A percentile compares a stretch with the other conserved stretches of the same genome.
phyloP scores from a whole-genome alignment of 2,797 vertebrate species.

The Neoniphon sammara region DNA sequence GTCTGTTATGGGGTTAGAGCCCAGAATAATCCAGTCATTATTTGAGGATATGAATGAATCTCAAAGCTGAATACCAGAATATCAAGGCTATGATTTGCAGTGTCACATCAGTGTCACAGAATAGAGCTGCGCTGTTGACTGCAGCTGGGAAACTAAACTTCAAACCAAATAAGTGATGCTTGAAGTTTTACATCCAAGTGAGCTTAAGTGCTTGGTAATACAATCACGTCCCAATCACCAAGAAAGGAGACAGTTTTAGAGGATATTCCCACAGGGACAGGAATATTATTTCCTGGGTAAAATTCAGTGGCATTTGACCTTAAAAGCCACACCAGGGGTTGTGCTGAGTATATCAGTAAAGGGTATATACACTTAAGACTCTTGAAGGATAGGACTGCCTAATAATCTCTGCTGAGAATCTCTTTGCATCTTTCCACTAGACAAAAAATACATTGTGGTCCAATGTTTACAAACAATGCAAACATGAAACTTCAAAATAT shows the following conservation, averaged over 20 bases:
- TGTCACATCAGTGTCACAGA: constrained; percentile 60
- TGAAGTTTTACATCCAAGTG: constrained; percentile 39
- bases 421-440: constrained; percentile 4
- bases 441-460: constrained; percentile 7
- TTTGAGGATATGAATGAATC: constrained; percentile 53
- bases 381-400: constrained; percentile 20
- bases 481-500: constrained; percentile 61
- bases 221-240: constrained; percentile 50
- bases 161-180: constrained; percentile 65
- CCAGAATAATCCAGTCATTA: constrained; percentile 14
- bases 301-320: constrained; percentile 6
- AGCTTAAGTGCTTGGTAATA: constrained; percentile 31
- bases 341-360: constrained; percentile 12
- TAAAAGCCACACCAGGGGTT: constrained; percentile 27
- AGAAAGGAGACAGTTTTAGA: constrained; percentile 14
- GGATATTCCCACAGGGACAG: constrained; percentile 13
- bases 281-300: constrained; percentile 2
- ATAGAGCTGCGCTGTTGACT: constrained; percentile 41
- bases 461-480: constrained; percentile 27
- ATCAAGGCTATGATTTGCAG: constrained; percentile 50
- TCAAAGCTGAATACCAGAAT: background rate
- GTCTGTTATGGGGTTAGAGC: too few species aligned
- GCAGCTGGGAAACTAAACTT: constrained; percentile 41
- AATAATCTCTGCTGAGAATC: constrained; percentile 13
- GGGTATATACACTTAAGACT: constrained; percentile 29